Conservation (phyloP, 2,113 vertebrate species). For the Sceloporus tristichus region DNA sequence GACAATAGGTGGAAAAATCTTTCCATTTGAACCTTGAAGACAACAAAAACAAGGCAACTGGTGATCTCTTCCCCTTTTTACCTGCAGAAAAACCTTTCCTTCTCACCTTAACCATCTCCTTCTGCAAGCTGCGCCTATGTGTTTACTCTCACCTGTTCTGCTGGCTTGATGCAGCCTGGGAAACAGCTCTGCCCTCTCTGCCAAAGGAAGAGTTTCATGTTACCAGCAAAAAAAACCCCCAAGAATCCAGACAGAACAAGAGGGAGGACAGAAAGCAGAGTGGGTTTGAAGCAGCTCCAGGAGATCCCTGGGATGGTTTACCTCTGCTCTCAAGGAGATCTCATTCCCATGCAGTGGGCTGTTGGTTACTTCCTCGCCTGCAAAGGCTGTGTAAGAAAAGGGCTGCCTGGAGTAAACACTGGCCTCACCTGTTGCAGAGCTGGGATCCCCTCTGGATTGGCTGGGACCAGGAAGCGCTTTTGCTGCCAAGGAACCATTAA, state of each 20-base stretch:
- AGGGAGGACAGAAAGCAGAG: background rate
- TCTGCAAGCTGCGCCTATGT: too few species aligned
- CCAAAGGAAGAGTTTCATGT: background rate
- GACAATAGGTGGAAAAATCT: background rate
- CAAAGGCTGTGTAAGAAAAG: background rate
- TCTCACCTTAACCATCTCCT: background rate
- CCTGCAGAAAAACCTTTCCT: background rate
- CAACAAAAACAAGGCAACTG: too few species aligned
- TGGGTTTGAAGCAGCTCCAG: background rate
- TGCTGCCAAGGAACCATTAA: conserved; percentile 49
- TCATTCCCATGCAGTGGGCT: background rate
- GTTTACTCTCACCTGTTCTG: too few species aligned
- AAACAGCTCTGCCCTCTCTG: too few species aligned
- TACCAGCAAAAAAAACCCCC: background rate
- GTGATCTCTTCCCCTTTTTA: too few species aligned
- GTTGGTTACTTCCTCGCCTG: background rate
- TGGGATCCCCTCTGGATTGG: conserved; percentile 54
- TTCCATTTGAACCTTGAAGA: too few species aligned
- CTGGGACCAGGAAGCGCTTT: conserved; percentile 3
- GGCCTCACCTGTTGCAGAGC: conserved; percentile 60
- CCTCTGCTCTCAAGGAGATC: conserved; percentile 29
- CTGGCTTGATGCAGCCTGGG: background rate
- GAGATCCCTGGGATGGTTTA: conserved; percentile 10
- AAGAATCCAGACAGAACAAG: background rate
- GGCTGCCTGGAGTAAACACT: conserved; percentile 57